A percentile compares a stretch with the other conserved stretches of the same genome.
Evolutionary conservation across 2,797 vertebrate genomes (phyloP).

Genomic region (Chaetophractus vellerosus): DNA sequence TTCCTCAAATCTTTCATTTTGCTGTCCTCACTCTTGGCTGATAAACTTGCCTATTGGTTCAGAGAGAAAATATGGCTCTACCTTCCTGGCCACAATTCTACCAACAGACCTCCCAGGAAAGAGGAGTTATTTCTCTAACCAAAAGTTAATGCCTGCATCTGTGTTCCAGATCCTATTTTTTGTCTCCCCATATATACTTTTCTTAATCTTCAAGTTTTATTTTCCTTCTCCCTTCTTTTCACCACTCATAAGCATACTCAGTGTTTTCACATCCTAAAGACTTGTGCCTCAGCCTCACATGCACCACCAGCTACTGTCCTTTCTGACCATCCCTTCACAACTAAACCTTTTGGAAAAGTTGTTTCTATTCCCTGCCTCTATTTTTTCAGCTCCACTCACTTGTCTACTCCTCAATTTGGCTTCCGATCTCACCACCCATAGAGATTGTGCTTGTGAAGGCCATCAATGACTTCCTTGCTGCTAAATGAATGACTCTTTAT

Average conservation of each 20-base stretch:
- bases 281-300: neutral
- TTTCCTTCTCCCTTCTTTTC: neutral
- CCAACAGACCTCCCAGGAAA: conserved; percentile 5
- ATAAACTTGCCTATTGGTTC: neutral
- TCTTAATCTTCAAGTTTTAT: neutral
- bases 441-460: conserved; percentile 23
- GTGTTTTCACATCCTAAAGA: neutral
- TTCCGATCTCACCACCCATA: neutral
- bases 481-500: neutral
- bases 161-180: neutral
- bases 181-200: neutral
- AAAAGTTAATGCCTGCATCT: neutral
- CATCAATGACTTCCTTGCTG: neutral
- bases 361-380: neutral
- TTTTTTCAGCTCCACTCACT: neutral
- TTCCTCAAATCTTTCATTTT: neutral
- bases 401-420: neutral
- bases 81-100: neutral
- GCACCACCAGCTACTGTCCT: neutral
- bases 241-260: neutral
- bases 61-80: neutral
- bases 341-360: neutral
- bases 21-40: neutral
- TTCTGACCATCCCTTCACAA: neutral
- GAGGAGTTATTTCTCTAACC: neutral